These are phyloP conservation scores for Dasyornis broadbenti DNA, from an alignment of 2,113 vertebrate species.

Conservation along the genomic window DNA sequence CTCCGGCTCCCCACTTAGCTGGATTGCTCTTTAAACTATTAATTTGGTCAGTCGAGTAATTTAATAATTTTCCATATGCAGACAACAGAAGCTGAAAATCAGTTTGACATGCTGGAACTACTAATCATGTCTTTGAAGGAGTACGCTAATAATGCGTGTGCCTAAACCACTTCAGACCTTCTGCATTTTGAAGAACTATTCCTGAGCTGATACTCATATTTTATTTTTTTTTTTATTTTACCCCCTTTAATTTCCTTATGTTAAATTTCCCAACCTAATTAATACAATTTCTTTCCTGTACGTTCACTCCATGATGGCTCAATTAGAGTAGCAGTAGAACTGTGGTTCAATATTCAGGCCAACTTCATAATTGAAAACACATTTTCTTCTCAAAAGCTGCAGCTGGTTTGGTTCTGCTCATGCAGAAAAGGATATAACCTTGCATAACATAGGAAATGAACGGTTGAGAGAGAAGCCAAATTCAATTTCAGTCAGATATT, in stretches of 20 bases:
- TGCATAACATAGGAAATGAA: slow-evolving; percentile 88
- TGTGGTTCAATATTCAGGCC: slow-evolving; percentile 74
- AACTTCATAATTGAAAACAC: slow-evolving; percentile 83
- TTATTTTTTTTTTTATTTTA: neutral
- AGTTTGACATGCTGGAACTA: neutral
- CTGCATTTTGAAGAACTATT: neutral
- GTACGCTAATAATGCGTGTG: neutral
- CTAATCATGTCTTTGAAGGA: slow-evolving; percentile 1
- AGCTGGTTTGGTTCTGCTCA: slow-evolving; percentile 86
- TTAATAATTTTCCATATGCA: slow-evolving; percentile 14
- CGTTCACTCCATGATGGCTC: slow-evolving; percentile 74
- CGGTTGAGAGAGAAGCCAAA: slow-evolving; percentile 87
- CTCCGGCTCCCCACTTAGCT: slow-evolving; percentile 27
- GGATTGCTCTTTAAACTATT: slow-evolving; percentile 45
- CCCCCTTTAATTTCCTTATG: slow-evolving; percentile 24
- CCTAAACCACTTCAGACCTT: neutral
- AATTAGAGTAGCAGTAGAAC: slow-evolving; percentile 74
- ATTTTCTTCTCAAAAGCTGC: slow-evolving; percentile 79
- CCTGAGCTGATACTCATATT: neutral
- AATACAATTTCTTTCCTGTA: slow-evolving; percentile 64
- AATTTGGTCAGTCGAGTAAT: slow-evolving; percentile 14
- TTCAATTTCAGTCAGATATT: slow-evolving; percentile 88
- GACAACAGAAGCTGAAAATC: slow-evolving; percentile 11
- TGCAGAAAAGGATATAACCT: slow-evolving; percentile 87
- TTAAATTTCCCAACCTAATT: slow-evolving; percentile 50